phyloP scores from a whole-genome alignment of 2,888 invertebrate genomes.

The Scrobipalpa atriplicella region DNA sequence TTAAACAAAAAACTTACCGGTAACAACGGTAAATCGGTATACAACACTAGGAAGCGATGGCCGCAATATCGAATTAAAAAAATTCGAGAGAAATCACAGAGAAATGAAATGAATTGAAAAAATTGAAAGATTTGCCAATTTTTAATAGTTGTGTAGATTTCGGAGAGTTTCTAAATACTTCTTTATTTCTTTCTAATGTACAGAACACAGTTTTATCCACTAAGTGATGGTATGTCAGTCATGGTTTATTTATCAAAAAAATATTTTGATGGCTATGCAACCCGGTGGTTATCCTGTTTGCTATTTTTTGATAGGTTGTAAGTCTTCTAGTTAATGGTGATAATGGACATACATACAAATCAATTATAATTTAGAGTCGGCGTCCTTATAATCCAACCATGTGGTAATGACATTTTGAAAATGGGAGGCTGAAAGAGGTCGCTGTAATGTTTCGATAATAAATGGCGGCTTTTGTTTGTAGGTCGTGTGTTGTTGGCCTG shows the following conservation, averaged over 20 bases:
- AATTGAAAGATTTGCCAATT: slow-evolving; percentile 10
- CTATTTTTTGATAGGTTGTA: slow-evolving; percentile 11
- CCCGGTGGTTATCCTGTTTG: slow-evolving; percentile 60
- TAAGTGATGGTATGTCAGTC: slow-evolving; percentile 60
- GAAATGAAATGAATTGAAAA: slow-evolving; percentile 4
- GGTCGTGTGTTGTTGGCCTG: slow-evolving; percentile 56
- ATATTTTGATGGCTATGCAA: slow-evolving; percentile 48
- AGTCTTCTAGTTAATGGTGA: not conserved
- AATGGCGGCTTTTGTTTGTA: slow-evolving; percentile 48
- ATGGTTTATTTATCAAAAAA: slow-evolving; percentile 41
- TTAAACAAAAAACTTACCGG: too few relatives aligned
- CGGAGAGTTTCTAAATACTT: not conserved
- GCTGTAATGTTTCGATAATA: slow-evolving; percentile 42
- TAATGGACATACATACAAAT: not conserved
- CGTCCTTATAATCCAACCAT: slow-evolving; percentile 43
- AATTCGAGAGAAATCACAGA: not conserved
- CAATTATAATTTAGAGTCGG: not conserved
- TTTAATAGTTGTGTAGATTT: not conserved
- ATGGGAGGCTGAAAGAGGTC: slow-evolving; percentile 69
- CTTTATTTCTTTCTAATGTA: slow-evolving; percentile 13
- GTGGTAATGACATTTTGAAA: slow-evolving; percentile 63
- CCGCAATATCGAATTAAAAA: slow-evolving; percentile 42
- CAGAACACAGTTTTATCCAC: not conserved
- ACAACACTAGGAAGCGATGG: slow-evolving; percentile 36
- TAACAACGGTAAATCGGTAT: not conserved